Base-by-base conservation (phyloP, 1,140 invertebrate genomes). In the Drosophila trapezifrons region DNA sequence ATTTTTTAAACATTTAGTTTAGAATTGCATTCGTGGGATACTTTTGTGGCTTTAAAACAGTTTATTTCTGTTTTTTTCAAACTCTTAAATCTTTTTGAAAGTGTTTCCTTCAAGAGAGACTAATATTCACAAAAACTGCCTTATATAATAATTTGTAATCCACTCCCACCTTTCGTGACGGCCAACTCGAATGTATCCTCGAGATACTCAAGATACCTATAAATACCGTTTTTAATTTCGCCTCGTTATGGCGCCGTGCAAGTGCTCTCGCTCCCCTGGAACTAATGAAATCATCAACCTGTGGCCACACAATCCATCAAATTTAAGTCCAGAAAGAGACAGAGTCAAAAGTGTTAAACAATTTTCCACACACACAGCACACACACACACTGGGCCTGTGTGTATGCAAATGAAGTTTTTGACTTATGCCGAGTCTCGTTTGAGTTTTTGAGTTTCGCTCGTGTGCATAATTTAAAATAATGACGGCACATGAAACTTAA, bases 381-480 rank as follows among this genome's bases (percentile, higher is more conserved):
- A 6, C 22, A 63, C 42, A 13, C 57, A 45, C 32, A 43, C 43
- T 18, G 35, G 13, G 5, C 59, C 51, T 35, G 9, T 35, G 29
- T 43, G 63, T 56, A 86, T 83, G 84, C 84, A 86, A 86, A 86
- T 86, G 84, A 89, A 72, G 45, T 65, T 76, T 89, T 82, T 78
- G 76, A 86, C 84, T 83, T 86, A 62, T 79, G 78, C 66, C 43
- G 67, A 18, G 66, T 55, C 78, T 59, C 66, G 45, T 76, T 63
- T 63, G 43, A 37, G 56, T 49, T 52, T 56, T 52, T 47, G 62
- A 58, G 54, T 71, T 66, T 77, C 80, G 84, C 84, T 80, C 84
- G 83, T 89, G 84, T 78, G 84, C 84, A 87, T 87, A 87, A 87
- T 87, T 87, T 87, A 89, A 87, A 89, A 89, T 87, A 87, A 87